Evolutionary conservation across 2,797 vertebrate genomes (phyloP), one percentile per base, ranked within the genome.

Genomic region (Crypturellus tataupa): DNA sequence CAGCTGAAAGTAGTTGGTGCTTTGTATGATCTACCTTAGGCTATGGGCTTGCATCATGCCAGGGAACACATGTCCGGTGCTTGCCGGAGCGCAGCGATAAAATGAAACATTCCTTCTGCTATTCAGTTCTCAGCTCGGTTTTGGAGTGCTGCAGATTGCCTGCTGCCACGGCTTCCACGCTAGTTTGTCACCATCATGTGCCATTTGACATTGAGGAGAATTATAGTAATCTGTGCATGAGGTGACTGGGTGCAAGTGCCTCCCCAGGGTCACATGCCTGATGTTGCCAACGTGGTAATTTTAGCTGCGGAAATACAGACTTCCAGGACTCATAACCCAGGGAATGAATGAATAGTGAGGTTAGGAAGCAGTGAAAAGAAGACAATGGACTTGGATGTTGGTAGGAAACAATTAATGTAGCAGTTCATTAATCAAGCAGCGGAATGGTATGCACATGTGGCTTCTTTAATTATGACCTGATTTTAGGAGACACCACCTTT

Each of bases 1-100:
- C 97, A 97, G 97, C 97, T 97, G 97, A 97, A 97, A 96, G 94
- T 51, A 90, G 79, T 97, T 75, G 88, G 24, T 29, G 33, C 21
- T 96, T 67, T 2, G 3, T 62, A 35, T n/a, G 88, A 84, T 84
- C 67, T 23, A 73, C 10, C 42, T 77, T 35, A 1, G 85, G 89
- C 96, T 16, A 39, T 27, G 47, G 83, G 62, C 81, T 27, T 56
- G 46, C 33, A 82, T 83, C 71, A 46, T 47, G 80, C 75, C 81
- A 27, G 84, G 55, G 92, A 96, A 85, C 92, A 86, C 35, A 56
- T 92, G 87, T 90, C 89, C 87, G 72, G 65, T 49, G 83, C 53
- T 88, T 80, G 46, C 63, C 2, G 25, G 70, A 78, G 90, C 1
- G 1, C 56, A 35, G 88, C 9, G 62, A 90, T 70, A 92, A 85